phyloP scores from a whole-genome alignment of 2,888 invertebrate species.

The Mayetiola destructor region DNA sequence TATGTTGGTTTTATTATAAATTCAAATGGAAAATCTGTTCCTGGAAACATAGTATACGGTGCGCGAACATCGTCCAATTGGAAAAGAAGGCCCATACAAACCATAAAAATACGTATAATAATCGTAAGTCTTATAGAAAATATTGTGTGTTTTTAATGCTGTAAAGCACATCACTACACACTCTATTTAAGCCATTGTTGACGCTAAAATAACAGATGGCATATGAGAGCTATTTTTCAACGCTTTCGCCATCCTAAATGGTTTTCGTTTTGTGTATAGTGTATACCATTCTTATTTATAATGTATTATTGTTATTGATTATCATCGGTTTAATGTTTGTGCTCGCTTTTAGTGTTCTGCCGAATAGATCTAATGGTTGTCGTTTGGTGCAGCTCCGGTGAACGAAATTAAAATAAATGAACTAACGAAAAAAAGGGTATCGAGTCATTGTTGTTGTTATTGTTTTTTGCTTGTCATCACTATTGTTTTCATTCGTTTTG shows the following conservation, averaged over 20 bases:
- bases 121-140: conserved; percentile 5
- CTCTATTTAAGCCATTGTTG: conserved; percentile 12
- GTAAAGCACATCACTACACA: conserved; percentile 11
- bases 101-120: neutral
- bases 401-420: too few relatives aligned
- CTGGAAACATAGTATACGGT: neutral
- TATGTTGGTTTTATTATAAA: neutral
- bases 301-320: conserved; percentile 10
- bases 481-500: too few relatives aligned
- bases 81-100: neutral
- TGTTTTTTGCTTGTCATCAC: too few relatives aligned
- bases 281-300: neutral
- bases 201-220: conserved; percentile 8
- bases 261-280: neutral
- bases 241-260: neutral
- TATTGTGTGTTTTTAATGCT: conserved; percentile 9
- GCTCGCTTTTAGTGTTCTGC: too few relatives aligned
- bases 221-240: conserved; percentile 12
- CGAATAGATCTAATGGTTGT: too few relatives aligned
- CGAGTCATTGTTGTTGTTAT: too few relatives aligned
- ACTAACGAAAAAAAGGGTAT: too few relatives aligned
- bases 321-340: conserved; percentile 10
- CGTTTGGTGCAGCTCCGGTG: too few relatives aligned
- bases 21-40: neutral
- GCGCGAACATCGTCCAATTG: neutral